phyloP scores from a whole-genome alignment of 2,888 invertebrate genomes.

The Pollenia labialis region DNA sequence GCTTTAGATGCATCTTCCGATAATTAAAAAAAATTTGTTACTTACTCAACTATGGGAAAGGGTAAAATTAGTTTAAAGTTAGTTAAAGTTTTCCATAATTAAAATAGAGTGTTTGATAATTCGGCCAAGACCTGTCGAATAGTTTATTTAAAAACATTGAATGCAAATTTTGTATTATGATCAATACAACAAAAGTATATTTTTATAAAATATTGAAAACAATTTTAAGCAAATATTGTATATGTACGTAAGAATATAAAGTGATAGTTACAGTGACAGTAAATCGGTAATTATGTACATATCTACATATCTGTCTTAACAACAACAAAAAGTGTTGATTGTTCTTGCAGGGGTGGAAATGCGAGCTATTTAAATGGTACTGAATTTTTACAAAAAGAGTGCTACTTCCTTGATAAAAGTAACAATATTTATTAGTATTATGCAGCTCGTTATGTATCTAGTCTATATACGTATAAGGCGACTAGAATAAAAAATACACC shows the following conservation, averaged over 20 bases:
- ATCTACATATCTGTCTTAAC: not conserved
- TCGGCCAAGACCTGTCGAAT: not conserved
- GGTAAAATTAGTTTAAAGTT: too few relatives aligned
- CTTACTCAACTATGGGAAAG: too few relatives aligned
- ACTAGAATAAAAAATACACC: too few relatives aligned
- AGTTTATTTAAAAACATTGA: not conserved
- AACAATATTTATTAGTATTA: too few relatives aligned
- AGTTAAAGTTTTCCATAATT: not conserved
- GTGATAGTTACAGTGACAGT: conserved; percentile 58
- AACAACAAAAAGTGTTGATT: conserved; percentile 5
- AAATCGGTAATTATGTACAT: conserved; percentile 35
- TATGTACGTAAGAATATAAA: not conserved
- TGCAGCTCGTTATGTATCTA: too few relatives aligned
- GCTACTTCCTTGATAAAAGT: too few relatives aligned
- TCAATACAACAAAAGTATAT: not conserved
- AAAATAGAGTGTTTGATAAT: not conserved
- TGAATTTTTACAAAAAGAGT: too few relatives aligned
- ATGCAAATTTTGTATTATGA: not conserved
- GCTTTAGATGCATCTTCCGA: not conserved
- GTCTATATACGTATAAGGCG: too few relatives aligned
- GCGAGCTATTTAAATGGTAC: too few relatives aligned
- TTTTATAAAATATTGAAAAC: not conserved
- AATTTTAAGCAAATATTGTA: not conserved
- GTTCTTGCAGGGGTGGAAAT: not conserved
- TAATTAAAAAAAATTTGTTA: too few relatives aligned